These are phyloP conservation scores for Malaclemys terrapin DNA, from an alignment of 2,113 vertebrate genomes.

Conservation along the genomic window DNA sequence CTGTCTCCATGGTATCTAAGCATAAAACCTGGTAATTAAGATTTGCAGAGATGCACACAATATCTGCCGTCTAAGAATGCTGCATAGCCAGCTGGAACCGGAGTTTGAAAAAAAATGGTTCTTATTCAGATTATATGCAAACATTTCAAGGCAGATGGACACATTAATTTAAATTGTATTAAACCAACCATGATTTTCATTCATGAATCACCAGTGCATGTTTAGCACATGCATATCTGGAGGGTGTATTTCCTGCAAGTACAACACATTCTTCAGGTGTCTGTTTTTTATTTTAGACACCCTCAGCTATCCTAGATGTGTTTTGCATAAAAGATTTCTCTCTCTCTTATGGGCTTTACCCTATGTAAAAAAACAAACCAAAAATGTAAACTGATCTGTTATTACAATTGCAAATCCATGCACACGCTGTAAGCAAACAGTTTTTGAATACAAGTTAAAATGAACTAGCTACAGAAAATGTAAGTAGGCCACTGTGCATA, in stretches of 20 bases:
- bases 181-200: background rate
- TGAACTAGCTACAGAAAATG: background rate
- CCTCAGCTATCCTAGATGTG: background rate
- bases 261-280: background rate
- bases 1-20: background rate
- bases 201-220: background rate
- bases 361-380: background rate
- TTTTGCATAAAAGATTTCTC: background rate
- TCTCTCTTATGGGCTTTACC: background rate
- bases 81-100: background rate
- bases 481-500: slow-evolving; percentile 22
- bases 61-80: background rate
- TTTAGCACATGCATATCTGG: background rate
- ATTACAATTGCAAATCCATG: background rate
- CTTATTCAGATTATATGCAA: background rate
- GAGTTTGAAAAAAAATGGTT: background rate
- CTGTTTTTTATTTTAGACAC: background rate
- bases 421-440: background rate
- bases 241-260: background rate
- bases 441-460: background rate
- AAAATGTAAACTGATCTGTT: background rate
- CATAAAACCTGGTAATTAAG: background rate
- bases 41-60: background rate
- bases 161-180: background rate
- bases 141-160: background rate